phyloP scores from a whole-genome alignment of 2,888 invertebrate genomes.

The Tipula lateralis region DNA sequence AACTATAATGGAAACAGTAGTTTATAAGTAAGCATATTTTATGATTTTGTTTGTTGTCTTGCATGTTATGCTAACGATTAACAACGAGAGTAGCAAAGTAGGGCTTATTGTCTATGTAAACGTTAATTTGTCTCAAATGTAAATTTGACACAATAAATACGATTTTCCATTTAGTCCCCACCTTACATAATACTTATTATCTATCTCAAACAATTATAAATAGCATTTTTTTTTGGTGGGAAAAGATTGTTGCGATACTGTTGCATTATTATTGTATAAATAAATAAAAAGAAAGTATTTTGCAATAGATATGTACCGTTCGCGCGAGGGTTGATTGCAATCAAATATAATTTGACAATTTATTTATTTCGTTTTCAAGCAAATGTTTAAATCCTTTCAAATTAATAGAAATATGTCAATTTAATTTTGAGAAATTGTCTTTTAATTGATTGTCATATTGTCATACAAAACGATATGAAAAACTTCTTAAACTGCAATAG shows the following conservation, averaged over 20 bases:
- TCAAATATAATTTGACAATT: background rate
- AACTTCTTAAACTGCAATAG: background rate
- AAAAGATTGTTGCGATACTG: background rate
- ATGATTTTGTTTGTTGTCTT: background rate
- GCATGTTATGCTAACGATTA: background rate
- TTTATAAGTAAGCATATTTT: background rate
- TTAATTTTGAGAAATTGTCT: background rate
- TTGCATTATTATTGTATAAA: background rate
- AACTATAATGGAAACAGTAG: background rate
- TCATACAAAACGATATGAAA: background rate
- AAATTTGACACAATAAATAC: background rate
- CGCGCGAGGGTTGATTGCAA: background rate
- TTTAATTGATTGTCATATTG: slow-evolving; percentile 24
- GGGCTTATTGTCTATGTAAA: background rate
- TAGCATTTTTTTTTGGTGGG: background rate
- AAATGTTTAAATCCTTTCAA: background rate
- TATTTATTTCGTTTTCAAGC: background rate
- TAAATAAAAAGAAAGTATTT: background rate
- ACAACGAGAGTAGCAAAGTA: background rate
- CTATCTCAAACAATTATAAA: background rate
- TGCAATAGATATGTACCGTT: background rate
- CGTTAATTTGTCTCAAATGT: background rate
- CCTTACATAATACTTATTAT: background rate
- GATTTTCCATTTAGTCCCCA: background rate
- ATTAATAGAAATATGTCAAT: background rate